Conservation (phyloP, 2,113 vertebrate species). For the Pterocles orientalis region DNA sequence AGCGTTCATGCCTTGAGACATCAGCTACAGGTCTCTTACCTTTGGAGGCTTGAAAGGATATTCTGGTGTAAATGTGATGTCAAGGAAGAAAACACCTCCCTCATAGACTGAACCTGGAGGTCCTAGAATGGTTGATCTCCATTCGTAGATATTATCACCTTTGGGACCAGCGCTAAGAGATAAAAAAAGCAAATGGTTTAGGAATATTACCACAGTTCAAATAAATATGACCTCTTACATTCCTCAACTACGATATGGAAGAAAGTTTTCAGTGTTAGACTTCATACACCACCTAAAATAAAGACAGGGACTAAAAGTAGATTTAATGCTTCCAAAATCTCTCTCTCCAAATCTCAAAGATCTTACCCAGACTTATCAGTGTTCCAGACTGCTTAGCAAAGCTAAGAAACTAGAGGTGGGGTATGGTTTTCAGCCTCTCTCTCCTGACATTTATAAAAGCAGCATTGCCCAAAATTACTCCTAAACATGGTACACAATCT, state of each 20-base stretch:
- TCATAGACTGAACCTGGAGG: conserved; percentile 95
- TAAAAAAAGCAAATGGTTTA: neutral
- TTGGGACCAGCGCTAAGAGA: conserved; percentile 89
- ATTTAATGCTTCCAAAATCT: neutral
- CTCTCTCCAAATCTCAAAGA: neutral
- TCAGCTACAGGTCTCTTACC: conserved; percentile 75
- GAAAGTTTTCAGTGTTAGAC: neutral
- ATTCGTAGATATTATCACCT: conserved; percentile 96
- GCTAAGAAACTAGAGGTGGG: neutral
- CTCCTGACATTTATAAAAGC: neutral
- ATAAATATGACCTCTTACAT: neutral
- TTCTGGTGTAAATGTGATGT: conserved; percentile 94
- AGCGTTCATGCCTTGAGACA: neutral
- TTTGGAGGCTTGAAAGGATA: conserved; percentile 98
- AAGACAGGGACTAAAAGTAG: neutral
- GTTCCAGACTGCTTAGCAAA: neutral
- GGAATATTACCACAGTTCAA: neutral
- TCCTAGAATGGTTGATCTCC: conserved; percentile 95
- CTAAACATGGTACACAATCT: neutral
- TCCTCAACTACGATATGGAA: neutral
- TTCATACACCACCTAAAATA: neutral
- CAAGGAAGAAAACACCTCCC: conserved; percentile 94
- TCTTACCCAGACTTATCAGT: neutral
- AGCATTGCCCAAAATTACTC: neutral
- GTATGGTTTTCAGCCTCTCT: neutral